phyloP scores from a whole-genome alignment of 2,797 vertebrate genomes.

The Anguilla marmorata region DNA sequence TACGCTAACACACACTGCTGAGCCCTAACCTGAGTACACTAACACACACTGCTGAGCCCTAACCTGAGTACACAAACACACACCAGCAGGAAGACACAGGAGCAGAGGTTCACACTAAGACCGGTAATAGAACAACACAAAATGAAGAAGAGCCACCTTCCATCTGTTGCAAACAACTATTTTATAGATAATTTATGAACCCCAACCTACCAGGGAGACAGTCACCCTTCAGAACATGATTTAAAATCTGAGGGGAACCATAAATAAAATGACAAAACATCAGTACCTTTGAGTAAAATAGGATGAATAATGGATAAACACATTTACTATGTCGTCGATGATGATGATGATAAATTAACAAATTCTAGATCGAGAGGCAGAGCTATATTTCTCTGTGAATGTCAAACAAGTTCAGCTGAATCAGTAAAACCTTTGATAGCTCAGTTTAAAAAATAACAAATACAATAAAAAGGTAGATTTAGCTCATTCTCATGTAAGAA shows the following conservation, averaged over 20 bases:
- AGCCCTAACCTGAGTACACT: not conserved
- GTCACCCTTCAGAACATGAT: not conserved
- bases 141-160: not conserved
- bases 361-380: not conserved
- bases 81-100: not conserved
- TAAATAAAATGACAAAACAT: not conserved
- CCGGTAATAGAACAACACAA: not conserved
- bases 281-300: not conserved
- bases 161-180: not conserved
- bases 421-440: not conserved
- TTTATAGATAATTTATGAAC: not conserved
- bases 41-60: not conserved
- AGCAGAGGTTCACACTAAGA: not conserved
- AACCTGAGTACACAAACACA: not conserved
- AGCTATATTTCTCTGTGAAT: not conserved
- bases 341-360: conserved; percentile 3
- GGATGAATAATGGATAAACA: not conserved
- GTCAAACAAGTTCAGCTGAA: not conserved
- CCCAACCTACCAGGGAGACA: not conserved
- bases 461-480: not conserved
- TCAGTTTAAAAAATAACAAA: not conserved
- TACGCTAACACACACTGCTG: not conserved
- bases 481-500: not conserved
- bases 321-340: not conserved
- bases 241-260: not conserved